phyloP scores from a whole-genome alignment of 2,113 vertebrate genomes.

The Protomyctophum bolini region DNA sequence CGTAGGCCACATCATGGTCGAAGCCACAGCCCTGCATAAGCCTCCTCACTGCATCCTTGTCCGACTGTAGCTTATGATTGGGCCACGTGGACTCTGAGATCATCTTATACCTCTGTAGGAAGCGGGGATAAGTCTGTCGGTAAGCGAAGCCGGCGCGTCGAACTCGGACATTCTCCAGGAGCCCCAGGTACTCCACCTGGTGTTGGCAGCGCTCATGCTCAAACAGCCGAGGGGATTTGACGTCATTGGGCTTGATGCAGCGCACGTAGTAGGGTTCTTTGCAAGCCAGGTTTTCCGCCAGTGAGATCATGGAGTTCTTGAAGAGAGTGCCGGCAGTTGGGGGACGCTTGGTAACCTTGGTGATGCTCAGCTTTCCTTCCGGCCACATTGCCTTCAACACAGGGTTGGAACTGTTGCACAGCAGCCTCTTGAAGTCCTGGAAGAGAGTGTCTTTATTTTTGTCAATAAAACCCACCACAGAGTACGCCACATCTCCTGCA shows the following conservation, averaged over 20 bases:
- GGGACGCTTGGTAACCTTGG: slow-evolving; percentile 95
- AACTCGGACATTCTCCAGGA: slow-evolving; percentile 94
- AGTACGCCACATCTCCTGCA: slow-evolving; percentile 94
- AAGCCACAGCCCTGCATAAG: no score
- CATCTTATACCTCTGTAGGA: slow-evolving; percentile 89
- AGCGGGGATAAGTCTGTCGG: slow-evolving; percentile 91
- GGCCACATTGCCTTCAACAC: slow-evolving; percentile 98
- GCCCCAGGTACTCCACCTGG: slow-evolving; percentile 95
- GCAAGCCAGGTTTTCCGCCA: slow-evolving; percentile 94
- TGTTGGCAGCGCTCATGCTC: slow-evolving; percentile 92
- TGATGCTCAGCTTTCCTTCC: slow-evolving; percentile 96
- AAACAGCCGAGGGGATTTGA: slow-evolving; percentile 92
- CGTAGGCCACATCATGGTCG: no score
- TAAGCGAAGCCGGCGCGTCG: slow-evolving; percentile 94
- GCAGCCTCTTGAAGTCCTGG: slow-evolving; percentile 97
- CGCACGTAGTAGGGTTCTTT: slow-evolving; percentile 99
- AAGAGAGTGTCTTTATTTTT: slow-evolving; percentile 99
- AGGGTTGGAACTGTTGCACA: slow-evolving; percentile 97
- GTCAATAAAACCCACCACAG: slow-evolving; percentile 94
- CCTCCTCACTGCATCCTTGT: no score
- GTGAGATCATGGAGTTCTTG: slow-evolving; percentile 96
- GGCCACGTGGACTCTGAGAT: no score
- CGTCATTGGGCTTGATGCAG: slow-evolving; percentile 98
- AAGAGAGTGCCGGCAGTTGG: slow-evolving; percentile 93
- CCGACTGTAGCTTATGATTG: no score